Evolutionary conservation across 92 coral and sea anemone genomes (phyloP).

Genomic region (Actinernus sp.): DNA sequence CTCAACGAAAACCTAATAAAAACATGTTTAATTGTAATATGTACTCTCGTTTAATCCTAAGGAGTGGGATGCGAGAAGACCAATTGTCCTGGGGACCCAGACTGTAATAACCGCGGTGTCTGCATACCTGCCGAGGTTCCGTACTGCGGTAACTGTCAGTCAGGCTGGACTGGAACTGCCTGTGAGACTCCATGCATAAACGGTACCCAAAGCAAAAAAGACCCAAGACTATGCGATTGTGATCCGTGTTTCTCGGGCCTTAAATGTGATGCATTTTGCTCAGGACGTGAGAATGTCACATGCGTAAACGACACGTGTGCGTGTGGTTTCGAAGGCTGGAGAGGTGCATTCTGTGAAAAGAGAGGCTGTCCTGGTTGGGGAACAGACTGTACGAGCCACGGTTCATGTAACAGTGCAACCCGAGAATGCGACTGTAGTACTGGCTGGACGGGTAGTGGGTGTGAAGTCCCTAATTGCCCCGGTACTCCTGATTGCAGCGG

Average conservation of each 20-base stretch:
- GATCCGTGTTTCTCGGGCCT: conserved; percentile 86
- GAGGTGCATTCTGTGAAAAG: conserved; percentile 87
- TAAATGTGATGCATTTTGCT: conserved; percentile 80
- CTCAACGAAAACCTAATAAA: too few species aligned
- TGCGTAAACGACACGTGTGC: conserved; percentile 73
- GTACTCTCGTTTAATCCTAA: too few species aligned
- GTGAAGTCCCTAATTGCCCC: conserved; percentile 88
- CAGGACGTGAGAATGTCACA: conserved; percentile 72
- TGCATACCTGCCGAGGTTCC: conserved; percentile 91
- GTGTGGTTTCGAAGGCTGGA: conserved; percentile 98
- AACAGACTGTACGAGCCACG: conserved; percentile 93
- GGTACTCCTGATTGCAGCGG: conserved; percentile 91
- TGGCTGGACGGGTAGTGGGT: conserved; percentile 96
- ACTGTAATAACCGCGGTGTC: conserved; percentile 88
- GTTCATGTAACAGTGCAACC: conserved; percentile 95
- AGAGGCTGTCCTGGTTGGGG: conserved; percentile 96
- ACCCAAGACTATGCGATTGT: conserved; percentile 85
- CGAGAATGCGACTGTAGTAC: conserved; percentile 79
- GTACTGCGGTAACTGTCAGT: conserved; percentile 82
- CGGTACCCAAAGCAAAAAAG: conserved; percentile 81
- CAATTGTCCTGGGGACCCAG: conserved; percentile 98
- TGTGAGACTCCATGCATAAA: conserved; percentile 87
- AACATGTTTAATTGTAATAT: too few species aligned
- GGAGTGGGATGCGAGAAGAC: conserved; percentile 92
- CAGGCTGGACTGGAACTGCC: conserved; percentile 95